These are phyloP conservation scores for Muntiacus reevesi DNA, from an alignment of 2,113 vertebrate species.

Conservation along the genomic window DNA sequence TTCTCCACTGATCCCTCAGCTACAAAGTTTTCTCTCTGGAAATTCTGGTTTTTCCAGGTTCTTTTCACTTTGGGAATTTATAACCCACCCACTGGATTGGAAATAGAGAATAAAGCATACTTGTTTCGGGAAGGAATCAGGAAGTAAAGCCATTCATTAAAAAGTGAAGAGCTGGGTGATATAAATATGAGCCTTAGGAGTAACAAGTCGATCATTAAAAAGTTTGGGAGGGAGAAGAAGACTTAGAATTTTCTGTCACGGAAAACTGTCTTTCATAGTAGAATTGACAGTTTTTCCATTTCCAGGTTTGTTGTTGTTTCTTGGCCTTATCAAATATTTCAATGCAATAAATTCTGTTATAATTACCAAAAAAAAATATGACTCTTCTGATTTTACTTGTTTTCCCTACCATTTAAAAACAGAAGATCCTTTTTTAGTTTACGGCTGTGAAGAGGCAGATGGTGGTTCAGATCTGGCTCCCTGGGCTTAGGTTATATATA, in stretches of 20 bases:
- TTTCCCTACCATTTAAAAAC: neutral
- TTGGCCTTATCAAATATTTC: neutral
- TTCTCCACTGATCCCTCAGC: neutral
- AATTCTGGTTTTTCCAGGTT: neutral
- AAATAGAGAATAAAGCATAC: neutral
- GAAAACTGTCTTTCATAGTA: neutral
- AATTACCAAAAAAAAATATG: neutral
- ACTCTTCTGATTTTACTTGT: neutral
- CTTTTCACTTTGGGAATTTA: neutral
- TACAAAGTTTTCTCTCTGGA: neutral
- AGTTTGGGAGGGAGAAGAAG: neutral
- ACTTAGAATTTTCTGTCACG: neutral
- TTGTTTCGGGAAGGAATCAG: neutral
- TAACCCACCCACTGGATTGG: neutral
- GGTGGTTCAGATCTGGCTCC: accelerated
- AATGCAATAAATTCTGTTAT: neutral
- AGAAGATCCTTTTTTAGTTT: neutral
- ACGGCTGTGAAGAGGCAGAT: accelerated
- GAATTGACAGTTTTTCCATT: neutral
- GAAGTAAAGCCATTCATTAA: neutral
- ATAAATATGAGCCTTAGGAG: neutral
- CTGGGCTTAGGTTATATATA: neutral
- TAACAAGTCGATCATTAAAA: neutral
- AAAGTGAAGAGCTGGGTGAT: conserved; percentile 51
- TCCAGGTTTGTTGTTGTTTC: neutral